phyloP scores from a whole-genome alignment of 1,140 invertebrate genomes.

The Lepidurus packardi region DNA sequence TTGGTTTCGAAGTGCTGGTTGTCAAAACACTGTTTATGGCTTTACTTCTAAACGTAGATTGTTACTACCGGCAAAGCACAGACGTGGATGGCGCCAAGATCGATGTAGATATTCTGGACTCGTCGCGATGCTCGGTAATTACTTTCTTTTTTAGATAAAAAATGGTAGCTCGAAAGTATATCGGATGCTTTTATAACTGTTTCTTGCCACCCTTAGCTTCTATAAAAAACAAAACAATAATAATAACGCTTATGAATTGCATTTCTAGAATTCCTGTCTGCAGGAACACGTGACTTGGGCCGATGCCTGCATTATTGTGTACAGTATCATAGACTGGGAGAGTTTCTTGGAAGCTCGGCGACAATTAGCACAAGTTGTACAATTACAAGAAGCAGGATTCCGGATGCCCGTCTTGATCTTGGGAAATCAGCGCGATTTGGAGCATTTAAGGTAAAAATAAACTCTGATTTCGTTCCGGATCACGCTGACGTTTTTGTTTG shows the following conservation, averaged over 20 bases:
- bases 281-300: conserved; percentile 73
- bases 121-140: conserved; percentile 71
- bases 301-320: conserved; percentile 75
- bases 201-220: too few relatives aligned
- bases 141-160: conserved; percentile 25
- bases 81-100: conserved; percentile 69
- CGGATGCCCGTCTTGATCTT: conserved; percentile 58
- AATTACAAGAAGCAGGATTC: conserved; percentile 43
- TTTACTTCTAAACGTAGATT: conserved; percentile 50
- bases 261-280: conserved; percentile 54
- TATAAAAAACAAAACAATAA: neutral
- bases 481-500: conserved; percentile 26
- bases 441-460: conserved; percentile 62
- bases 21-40: neutral
- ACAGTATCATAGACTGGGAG: conserved; percentile 66
- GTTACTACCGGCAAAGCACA: conserved; percentile 68
- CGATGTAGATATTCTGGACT: conserved; percentile 75
- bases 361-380: conserved; percentile 60
- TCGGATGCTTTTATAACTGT: too few relatives aligned
- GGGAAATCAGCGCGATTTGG: conserved; percentile 75
- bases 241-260: conserved; percentile 29
- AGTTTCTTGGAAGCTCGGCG: conserved; percentile 69
- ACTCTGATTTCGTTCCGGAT: conserved; percentile 38
- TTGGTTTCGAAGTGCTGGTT: too few relatives aligned
- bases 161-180: too few relatives aligned